Evolutionary conservation across 2,797 vertebrate species (phyloP).

Genomic region (Mormyrops attenuatus): DNA sequence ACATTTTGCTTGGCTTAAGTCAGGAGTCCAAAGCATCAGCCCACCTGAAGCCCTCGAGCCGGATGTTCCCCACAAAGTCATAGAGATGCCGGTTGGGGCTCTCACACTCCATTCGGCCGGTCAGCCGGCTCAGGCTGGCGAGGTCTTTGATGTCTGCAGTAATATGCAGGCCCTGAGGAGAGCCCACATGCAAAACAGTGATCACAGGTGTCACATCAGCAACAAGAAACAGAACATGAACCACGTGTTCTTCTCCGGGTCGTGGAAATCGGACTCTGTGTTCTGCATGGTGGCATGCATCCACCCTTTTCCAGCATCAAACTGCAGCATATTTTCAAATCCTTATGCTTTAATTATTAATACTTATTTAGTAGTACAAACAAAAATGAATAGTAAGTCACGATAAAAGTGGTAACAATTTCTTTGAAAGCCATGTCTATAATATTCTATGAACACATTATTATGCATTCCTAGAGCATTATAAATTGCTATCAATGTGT

Average conservation of each 20-base stretch:
- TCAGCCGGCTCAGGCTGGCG: constrained; percentile 81
- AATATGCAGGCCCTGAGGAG: constrained; percentile 75
- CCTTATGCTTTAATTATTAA: neutral
- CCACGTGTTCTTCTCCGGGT: neutral
- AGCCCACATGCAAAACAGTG: neutral
- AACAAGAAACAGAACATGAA: neutral
- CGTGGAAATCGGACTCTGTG: neutral
- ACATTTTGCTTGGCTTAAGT: neutral
- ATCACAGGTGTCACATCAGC: neutral
- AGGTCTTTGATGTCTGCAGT: constrained; percentile 89
- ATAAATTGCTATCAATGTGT: neutral
- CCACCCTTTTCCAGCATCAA: neutral
- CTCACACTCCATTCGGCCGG: constrained; percentile 92
- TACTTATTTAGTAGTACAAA: neutral
- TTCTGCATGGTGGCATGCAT: neutral
- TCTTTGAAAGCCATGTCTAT: neutral
- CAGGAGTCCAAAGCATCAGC: constrained; percentile 27
- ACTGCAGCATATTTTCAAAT: neutral
- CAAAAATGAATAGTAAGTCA: neutral
- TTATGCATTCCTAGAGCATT: neutral
- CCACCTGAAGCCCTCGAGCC: constrained; percentile 84
- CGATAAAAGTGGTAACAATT: neutral
- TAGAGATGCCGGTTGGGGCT: constrained; percentile 95
- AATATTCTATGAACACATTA: neutral
- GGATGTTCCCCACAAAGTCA: constrained; percentile 95